Evolutionary conservation across 2,113 vertebrate genomes (phyloP).

Genomic region (Paralichthys olivaceus): DNA sequence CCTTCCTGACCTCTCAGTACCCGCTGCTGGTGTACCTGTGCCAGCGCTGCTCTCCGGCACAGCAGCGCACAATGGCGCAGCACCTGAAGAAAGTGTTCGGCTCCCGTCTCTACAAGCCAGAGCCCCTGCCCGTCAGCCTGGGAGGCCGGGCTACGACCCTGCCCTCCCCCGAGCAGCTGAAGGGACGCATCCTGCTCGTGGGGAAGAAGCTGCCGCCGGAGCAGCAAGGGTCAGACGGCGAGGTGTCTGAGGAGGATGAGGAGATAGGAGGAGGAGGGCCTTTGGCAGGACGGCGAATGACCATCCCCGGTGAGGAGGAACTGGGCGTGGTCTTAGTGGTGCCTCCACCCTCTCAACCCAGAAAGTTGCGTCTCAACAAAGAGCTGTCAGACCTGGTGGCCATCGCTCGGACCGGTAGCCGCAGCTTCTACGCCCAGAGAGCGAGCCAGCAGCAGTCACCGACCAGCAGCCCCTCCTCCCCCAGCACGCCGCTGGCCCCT

Average conservation of each 20-base stretch:
- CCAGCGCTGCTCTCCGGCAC: slow-evolving; percentile 90
- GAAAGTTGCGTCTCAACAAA: slow-evolving; percentile 87
- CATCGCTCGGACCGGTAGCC: slow-evolving; percentile 86
- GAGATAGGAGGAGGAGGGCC: slow-evolving; percentile 89
- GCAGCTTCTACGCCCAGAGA: slow-evolving; percentile 85
- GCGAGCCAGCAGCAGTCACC: slow-evolving; percentile 84
- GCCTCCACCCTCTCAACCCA: slow-evolving; percentile 84
- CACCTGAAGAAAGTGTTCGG: slow-evolving; percentile 92
- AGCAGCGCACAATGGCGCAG: slow-evolving; percentile 91
- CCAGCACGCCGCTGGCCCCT: slow-evolving; percentile 62
- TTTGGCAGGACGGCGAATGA: slow-evolving; percentile 82
- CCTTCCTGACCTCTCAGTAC: slow-evolving; percentile 93
- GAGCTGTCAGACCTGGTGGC: slow-evolving; percentile 93
- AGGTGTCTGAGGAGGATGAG: slow-evolving; percentile 96
- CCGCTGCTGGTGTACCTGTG: slow-evolving; percentile 94
- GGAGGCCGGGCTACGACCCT: slow-evolving; percentile 82
- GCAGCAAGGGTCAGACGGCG: slow-evolving; percentile 88
- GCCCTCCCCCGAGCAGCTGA: slow-evolving; percentile 93
- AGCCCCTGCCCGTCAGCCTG: slow-evolving; percentile 81
- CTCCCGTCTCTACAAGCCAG: slow-evolving; percentile 87
- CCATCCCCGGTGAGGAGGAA: slow-evolving; percentile 85
- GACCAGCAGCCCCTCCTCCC: slow-evolving; percentile 87
- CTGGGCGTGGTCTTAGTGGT: slow-evolving; percentile 83
- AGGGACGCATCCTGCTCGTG: slow-evolving; percentile 90
- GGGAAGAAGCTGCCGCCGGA: slow-evolving; percentile 90